Percentiles rank a stretch among this genome's conserved stretches.
phyloP scores from a whole-genome alignment of 2,113 vertebrate genomes.

The Otocyon megalotis region DNA sequence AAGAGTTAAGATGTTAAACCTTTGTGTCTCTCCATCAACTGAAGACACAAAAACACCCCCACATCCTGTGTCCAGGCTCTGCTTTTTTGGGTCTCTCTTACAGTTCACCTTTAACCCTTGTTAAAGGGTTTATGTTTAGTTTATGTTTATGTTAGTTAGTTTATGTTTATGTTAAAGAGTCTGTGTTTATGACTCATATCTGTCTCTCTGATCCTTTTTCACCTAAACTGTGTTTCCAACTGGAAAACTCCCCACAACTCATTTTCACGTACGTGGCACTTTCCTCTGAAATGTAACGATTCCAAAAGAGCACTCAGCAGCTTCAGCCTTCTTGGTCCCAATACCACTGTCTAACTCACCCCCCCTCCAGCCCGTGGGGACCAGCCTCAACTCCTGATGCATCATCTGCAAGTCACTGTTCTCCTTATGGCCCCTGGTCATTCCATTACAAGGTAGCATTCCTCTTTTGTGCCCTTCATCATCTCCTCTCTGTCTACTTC shows the following conservation, averaged over 20 bases:
- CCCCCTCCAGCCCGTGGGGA: background rate
- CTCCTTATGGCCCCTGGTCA: background rate
- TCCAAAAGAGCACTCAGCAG: background rate
- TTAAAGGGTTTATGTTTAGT: no score
- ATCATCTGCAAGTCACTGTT: background rate
- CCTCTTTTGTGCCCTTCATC: background rate
- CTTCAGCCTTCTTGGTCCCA: rapidly evolving
- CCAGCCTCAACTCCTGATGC: background rate
- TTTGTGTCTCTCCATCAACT: background rate
- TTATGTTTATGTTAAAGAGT: no score
- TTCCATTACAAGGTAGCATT: background rate
- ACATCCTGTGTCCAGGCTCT: rapidly evolving
- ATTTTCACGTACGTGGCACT: rapidly evolving
- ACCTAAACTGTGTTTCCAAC: background rate
- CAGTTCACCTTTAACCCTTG: background rate
- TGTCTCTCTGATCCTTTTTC: background rate
- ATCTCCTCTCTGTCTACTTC: background rate
- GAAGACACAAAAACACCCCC: background rate
- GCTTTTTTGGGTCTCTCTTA: background rate
- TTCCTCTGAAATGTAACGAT: background rate
- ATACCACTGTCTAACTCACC: rapidly evolving
- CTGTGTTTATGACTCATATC: background rate
- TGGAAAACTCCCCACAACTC: background rate
- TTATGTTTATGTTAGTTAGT: no score
- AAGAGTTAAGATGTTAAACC: rapidly evolving